These are phyloP conservation scores for Donacobius atricapilla DNA, from an alignment of 2,113 vertebrate genomes.

Conservation along the genomic window DNA sequence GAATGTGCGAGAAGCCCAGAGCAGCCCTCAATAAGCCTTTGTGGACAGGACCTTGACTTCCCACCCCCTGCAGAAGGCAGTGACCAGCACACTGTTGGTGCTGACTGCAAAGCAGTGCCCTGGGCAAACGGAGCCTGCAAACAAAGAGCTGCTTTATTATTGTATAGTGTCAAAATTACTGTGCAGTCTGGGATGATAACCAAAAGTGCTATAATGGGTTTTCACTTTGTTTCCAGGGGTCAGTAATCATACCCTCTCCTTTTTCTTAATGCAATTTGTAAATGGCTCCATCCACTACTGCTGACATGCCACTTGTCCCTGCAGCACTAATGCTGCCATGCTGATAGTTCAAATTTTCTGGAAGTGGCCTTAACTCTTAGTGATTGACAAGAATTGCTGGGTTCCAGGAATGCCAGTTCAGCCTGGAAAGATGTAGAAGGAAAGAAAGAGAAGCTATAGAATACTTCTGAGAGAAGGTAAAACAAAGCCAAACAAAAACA, in stretches of 20 bases:
- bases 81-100: background rate
- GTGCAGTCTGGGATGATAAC: constrained; percentile 3
- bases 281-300: constrained; percentile 17
- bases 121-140: background rate
- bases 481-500: background rate
- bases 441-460: background rate
- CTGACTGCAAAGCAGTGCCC: background rate
- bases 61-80: background rate
- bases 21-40: background rate
- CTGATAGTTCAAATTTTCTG: constrained; percentile 41
- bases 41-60: background rate
- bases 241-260: background rate
- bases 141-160: background rate
- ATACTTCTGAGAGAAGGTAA: background rate
- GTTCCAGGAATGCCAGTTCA: constrained; percentile 7
- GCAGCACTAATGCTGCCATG: constrained; percentile 19
- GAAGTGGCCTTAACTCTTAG: constrained; percentile 6
- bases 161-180: background rate
- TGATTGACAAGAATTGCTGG: constrained; percentile 19
- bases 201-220: background rate
- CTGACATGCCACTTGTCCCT: constrained; percentile 21
- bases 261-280: constrained; percentile 39
- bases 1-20: background rate
- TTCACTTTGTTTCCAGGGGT: background rate
- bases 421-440: background rate